A percentile compares a stretch with the other conserved stretches of the same genome.
Evolutionary conservation across 1,140 invertebrate species (phyloP).

Genomic region (Lordiphosa stackelbergi): DNA sequence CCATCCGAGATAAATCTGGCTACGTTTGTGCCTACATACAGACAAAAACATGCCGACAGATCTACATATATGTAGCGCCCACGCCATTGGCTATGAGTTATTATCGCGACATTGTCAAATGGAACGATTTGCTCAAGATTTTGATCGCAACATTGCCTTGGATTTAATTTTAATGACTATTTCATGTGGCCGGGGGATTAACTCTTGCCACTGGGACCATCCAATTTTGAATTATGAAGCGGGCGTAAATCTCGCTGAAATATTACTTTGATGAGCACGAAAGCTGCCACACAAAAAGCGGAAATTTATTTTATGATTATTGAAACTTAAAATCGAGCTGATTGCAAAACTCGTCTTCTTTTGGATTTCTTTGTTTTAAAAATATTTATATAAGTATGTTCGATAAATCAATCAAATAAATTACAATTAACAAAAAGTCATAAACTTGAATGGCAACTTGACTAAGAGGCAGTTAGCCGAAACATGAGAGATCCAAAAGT

Average conservation of each 20-base stretch:
- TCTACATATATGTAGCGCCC: too few species aligned
- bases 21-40: too few species aligned
- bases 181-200: conserved; percentile 44
- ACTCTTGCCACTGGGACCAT: conserved; percentile 19
- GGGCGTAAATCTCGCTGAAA: conserved; percentile 31
- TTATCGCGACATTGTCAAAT: not conserved
- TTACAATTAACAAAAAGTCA: conserved; percentile 71
- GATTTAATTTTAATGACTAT: conserved; percentile 47
- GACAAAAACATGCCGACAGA: too few species aligned
- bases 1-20: too few species aligned
- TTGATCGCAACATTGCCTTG: conserved; percentile 36
- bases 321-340: conserved; percentile 8
- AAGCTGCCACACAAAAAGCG: conserved; percentile 1
- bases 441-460: conserved; percentile 49
- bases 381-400: conserved; percentile 52
- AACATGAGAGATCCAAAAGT: conserved; percentile 17
- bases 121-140: conserved; percentile 27
- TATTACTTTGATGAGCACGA: conserved; percentile 5
- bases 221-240: conserved; percentile 37
- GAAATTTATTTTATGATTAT: too few species aligned
- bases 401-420: conserved; percentile 75
- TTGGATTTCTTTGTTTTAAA: conserved; percentile 19
- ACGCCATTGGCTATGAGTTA: too few species aligned
- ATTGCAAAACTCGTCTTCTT: conserved; percentile 61
- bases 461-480: conserved; percentile 30